These are phyloP conservation scores for Neogale vison DNA, from an alignment of 2,113 vertebrate species.

Conservation along the genomic window DNA sequence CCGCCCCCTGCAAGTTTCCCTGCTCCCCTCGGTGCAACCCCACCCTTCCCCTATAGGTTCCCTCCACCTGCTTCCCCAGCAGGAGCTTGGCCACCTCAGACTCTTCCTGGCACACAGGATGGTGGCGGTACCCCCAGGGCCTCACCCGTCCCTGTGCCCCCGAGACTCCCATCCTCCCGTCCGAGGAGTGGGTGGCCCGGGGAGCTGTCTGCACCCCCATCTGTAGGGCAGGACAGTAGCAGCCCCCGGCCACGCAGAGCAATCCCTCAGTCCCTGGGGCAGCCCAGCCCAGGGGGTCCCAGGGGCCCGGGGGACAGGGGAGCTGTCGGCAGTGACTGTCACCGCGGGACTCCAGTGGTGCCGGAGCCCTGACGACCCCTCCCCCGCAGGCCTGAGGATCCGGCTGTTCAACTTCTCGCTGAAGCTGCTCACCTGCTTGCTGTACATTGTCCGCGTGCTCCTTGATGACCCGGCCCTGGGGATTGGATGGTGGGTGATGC, in stretches of 20 bases:
- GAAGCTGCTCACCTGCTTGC: slow-evolving; percentile 96
- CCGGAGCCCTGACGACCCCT: fast-evolving
- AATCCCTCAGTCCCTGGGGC: fast-evolving
- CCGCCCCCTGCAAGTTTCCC: background rate
- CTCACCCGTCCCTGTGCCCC: background rate
- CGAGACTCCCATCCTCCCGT: background rate
- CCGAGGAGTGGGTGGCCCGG: background rate
- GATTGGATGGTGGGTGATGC: slow-evolving; percentile 86
- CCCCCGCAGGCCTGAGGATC: slow-evolving; percentile 91
- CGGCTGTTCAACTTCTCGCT: slow-evolving; percentile 97
- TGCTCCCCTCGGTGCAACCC: background rate
- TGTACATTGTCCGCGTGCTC: slow-evolving; percentile 94
- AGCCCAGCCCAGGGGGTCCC: background rate
- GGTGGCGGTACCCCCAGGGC: no score
- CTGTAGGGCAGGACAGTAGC: fast-evolving
- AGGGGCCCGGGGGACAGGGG: background rate
- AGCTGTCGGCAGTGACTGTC: background rate
- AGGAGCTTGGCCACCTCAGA: background rate
- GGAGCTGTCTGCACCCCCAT: background rate
- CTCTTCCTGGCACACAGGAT: background rate
- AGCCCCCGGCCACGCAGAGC: fast-evolving
- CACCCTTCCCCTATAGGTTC: fast-evolving
- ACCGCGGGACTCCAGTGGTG: background rate
- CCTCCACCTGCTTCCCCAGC: background rate
- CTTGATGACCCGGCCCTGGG: slow-evolving; percentile 88